A percentile compares a stretch with the other conserved stretches of the same genome.
Conservation (phyloP, 2,797 vertebrate genomes). For the Diplodus sargus region DNA sequence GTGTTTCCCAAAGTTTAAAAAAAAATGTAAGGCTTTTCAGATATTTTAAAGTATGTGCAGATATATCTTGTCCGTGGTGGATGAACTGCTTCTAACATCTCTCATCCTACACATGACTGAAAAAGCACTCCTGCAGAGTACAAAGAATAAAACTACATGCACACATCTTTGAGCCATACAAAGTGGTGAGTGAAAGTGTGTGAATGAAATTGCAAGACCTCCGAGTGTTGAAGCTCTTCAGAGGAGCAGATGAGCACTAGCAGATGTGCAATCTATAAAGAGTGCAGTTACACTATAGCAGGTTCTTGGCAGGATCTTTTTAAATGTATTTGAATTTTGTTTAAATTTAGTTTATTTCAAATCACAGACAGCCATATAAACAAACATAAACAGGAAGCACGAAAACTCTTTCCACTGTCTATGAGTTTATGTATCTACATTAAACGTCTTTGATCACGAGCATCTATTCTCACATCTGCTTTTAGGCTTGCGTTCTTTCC, state of each 20-base stretch:
- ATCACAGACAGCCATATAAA: conserved; percentile 22
- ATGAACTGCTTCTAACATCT: conserved; percentile 33
- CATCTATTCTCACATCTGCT: conserved; percentile 73
- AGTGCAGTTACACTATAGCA: conserved; percentile 52
- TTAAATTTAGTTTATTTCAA: conserved; percentile 39
- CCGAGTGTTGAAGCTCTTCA: conserved; percentile 67
- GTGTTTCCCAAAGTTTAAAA: background rate
- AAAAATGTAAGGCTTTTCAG: background rate
- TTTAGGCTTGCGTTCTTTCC: conserved; percentile 65
- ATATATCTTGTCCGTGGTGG: conserved; percentile 19
- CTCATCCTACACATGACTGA: conserved; percentile 44
- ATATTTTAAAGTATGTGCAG: conserved; percentile 32
- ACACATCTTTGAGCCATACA: conserved; percentile 61
- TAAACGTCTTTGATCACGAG: conserved; percentile 61
- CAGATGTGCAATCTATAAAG: conserved; percentile 78
- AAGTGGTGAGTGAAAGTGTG: conserved; percentile 59
- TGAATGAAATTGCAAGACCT: conserved; percentile 70
- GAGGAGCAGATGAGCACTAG: conserved; percentile 77
- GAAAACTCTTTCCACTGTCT: conserved; percentile 17
- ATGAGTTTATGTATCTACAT: conserved; percentile 36
- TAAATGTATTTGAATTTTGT: conserved; percentile 43
- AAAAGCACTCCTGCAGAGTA: conserved; percentile 61
- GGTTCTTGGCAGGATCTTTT: conserved; percentile 51
- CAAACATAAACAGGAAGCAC: background rate
- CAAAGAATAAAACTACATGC: conserved; percentile 49